A percentile compares a stretch with the other conserved stretches of the same genome.
Conservation (phyloP, 2,888 invertebrate species). For the Tenthredo mesomela region DNA sequence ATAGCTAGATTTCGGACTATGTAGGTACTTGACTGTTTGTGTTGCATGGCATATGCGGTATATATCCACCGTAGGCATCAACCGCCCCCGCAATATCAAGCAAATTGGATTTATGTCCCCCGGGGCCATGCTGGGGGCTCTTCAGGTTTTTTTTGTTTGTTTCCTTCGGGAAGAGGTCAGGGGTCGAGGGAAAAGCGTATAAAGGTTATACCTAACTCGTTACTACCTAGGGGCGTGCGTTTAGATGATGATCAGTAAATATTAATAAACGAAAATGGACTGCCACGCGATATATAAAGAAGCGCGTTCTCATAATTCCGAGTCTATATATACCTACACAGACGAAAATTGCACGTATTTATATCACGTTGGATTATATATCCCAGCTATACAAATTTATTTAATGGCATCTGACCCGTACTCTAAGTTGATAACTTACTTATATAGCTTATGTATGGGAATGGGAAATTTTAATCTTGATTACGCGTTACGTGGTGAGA, state of each 20-base stretch:
- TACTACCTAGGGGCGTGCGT: neutral
- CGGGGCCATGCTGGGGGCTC: neutral
- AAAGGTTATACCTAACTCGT: conserved; percentile 24
- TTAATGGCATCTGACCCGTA: neutral
- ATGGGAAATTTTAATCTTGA: neutral
- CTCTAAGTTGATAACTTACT: neutral
- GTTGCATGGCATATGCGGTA: neutral
- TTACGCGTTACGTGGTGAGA: neutral
- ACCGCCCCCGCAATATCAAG: conserved; percentile 27
- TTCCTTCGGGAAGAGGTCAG: neutral
- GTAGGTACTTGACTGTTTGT: neutral
- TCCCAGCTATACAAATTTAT: neutral
- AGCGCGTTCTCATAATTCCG: neutral
- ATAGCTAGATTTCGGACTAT: conserved; percentile 1
- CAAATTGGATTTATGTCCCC: conserved; percentile 33
- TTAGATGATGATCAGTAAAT: conserved; percentile 8
- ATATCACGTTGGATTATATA: neutral
- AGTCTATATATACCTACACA: neutral
- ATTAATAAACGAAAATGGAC: neutral
- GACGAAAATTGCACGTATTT: neutral
- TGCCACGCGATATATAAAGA: conserved; percentile 6
- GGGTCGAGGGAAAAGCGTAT: conserved; percentile 8
- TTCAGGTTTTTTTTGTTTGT: conserved; percentile 1
- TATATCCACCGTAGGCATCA: neutral
- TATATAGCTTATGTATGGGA: neutral